phyloP scores from a whole-genome alignment of 1,140 invertebrate genomes.

The Lordiphosa mommai region DNA sequence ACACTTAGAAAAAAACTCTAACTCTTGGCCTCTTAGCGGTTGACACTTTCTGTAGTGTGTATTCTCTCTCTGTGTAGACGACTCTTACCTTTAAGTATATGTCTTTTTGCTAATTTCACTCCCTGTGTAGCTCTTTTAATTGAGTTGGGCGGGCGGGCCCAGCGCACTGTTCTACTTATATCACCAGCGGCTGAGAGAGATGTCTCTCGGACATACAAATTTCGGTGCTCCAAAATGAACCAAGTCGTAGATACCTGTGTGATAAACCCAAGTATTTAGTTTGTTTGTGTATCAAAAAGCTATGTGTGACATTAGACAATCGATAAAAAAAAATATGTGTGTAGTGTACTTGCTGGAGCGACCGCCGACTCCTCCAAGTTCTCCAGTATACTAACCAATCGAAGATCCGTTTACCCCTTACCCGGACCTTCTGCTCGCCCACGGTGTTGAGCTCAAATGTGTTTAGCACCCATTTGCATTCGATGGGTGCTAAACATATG shows the following conservation, averaged over 20 bases:
- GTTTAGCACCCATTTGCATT: no score
- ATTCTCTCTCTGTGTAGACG: background rate
- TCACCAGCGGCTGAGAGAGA: background rate
- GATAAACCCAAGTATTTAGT: constrained; percentile 1
- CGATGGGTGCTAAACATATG: no score
- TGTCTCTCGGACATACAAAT: constrained; percentile 10
- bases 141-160: background rate
- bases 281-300: no score
- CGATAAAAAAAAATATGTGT: constrained; percentile 20
- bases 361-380: constrained; percentile 9
- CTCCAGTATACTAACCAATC: no score
- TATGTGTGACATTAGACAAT: no score
- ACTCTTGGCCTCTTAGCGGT: no score
- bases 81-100: constrained; percentile 5
- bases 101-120: background rate
- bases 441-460: no score
- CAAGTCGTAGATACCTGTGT: constrained; percentile 8
- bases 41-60: constrained; percentile 1
- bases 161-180: background rate
- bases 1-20: no score
- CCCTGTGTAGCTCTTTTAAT: background rate
- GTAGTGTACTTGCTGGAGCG: constrained; percentile 7
- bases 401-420: no score
- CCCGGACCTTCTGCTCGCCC: no score
- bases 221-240: constrained; percentile 23